A percentile compares a stretch with the other conserved stretches of the same genome.
Evolutionary conservation across 53 echinoderm and acorn worm species (phyloP).

Genomic region (Arbacia lixula): DNA sequence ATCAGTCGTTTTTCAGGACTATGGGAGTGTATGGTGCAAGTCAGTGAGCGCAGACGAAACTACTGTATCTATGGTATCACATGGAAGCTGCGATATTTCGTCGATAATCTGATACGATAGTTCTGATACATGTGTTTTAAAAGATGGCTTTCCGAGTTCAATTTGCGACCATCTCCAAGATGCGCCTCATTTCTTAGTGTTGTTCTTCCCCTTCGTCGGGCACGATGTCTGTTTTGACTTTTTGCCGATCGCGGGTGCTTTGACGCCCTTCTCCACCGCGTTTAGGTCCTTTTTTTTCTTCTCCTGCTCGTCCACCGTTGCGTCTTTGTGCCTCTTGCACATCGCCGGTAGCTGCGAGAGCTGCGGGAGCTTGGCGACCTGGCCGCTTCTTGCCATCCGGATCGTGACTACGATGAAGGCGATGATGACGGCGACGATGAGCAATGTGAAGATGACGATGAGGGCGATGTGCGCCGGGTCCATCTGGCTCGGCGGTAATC

Average conservation of each 20-base stretch:
- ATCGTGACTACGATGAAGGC: slow-evolving; percentile 44
- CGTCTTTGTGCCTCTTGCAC: slow-evolving; percentile 9
- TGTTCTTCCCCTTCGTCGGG: no score
- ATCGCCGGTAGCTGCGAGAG: slow-evolving; percentile 23
- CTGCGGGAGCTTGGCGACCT: slow-evolving; percentile 24
- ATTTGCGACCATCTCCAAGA: no score
- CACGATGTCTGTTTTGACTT: no score
- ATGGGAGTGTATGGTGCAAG: no score
- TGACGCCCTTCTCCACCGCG: slow-evolving; percentile 18
- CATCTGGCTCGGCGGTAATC: slow-evolving; percentile 24
- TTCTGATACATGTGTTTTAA: no score
- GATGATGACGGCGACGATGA: slow-evolving; percentile 41
- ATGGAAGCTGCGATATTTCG: no score
- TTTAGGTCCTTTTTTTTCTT: slow-evolving; percentile 33
- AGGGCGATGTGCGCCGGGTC: slow-evolving; percentile 48
- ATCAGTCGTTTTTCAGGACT: no score
- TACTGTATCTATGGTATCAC: no score
- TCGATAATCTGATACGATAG: no score
- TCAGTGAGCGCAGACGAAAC: no score
- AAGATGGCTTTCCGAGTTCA: no score
- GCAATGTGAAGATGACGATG: slow-evolving; percentile 37
- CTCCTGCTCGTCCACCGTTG: neutral
- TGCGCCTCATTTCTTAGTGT: no score
- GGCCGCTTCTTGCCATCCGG: slow-evolving; percentile 33
- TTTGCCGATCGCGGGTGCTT: neutral